Evolutionary conservation across 2,888 invertebrate species (phyloP).

Genomic region (Lacanobia oleracea): DNA sequence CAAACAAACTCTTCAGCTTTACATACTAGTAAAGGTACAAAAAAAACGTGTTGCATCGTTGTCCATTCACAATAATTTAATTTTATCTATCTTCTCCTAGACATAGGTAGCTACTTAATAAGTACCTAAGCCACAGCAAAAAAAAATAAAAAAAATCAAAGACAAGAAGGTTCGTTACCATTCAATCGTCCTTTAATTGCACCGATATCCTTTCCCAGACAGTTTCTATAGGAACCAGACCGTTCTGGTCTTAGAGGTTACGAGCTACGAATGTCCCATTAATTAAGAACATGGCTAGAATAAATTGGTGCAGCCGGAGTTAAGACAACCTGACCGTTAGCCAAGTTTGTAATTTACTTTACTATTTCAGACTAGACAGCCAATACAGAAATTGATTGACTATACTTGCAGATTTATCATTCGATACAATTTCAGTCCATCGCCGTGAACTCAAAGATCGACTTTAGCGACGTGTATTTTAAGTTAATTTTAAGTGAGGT

Average conservation of each 20-base stretch:
- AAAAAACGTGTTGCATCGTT: too few relatives aligned
- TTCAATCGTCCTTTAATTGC: constrained; percentile 11
- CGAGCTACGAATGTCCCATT: constrained; percentile 26
- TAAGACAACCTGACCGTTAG: constrained; percentile 22
- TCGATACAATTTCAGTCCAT: neutral
- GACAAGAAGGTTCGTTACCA: constrained; percentile 36
- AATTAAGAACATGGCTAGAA: constrained; percentile 53
- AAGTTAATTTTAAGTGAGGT: neutral
- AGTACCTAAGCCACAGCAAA: neutral
- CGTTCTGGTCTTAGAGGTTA: constrained; percentile 29
- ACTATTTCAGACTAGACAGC: constrained; percentile 13
- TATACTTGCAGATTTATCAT: neutral
- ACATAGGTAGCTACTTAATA: neutral
- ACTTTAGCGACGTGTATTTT: neutral
- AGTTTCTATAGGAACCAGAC: constrained; percentile 26
- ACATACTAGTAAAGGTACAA: too few relatives aligned
- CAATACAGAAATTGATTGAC: neutral
- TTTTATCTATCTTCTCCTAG: neutral
- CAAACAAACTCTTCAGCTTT: too few relatives aligned
- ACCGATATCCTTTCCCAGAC: constrained; percentile 13
- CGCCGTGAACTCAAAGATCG: neutral
- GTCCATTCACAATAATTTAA: too few relatives aligned
- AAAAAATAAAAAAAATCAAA: neutral
- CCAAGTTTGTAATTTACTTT: constrained; percentile 58
- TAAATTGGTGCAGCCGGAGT: constrained; percentile 37